phyloP scores from a whole-genome alignment of 1,140 invertebrate species.

The Stratiolaelaps scimitus region DNA sequence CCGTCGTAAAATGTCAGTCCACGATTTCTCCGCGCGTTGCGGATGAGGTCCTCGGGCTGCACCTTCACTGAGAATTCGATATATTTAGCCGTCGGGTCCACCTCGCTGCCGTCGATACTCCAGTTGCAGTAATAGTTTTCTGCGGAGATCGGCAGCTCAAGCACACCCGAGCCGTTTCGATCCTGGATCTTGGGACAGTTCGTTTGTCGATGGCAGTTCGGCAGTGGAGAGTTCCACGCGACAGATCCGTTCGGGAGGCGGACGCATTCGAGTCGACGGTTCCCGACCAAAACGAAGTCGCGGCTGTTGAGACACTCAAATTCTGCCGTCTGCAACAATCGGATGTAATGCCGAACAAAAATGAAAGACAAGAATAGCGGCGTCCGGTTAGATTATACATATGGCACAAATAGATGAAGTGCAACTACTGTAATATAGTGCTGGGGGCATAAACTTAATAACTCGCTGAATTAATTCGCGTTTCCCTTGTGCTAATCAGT shows the following conservation, averaged over 20 bases:
- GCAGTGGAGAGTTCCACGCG: not conserved
- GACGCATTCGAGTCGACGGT: not conserved
- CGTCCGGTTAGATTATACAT: too few species aligned
- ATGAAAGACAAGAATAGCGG: too few species aligned
- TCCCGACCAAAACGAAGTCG: not conserved
- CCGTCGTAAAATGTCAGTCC: conserved; percentile 11
- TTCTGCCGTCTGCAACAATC: not conserved
- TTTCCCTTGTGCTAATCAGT: too few species aligned
- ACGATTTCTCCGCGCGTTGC: conserved; percentile 4
- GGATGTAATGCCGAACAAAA: too few species aligned
- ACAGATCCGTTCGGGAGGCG: not conserved
- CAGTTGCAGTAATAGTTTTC: conserved; percentile 22
- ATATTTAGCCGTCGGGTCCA: not conserved
- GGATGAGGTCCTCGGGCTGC: not conserved
- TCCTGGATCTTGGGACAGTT: conserved; percentile 13
- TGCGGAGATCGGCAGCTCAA: not conserved
- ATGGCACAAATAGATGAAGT: too few species aligned
- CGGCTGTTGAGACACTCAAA: not conserved
- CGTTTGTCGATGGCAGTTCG: not conserved
- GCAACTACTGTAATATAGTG: too few species aligned
- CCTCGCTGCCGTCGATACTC: not conserved
- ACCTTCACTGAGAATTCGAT: conserved; percentile 14
- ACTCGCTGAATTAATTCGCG: too few species aligned
- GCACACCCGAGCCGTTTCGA: not conserved
- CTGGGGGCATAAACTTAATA: too few species aligned